These are phyloP conservation scores for Phylloscopus collybita DNA, from an alignment of 2,797 vertebrate genomes.

Conservation along the genomic window DNA sequence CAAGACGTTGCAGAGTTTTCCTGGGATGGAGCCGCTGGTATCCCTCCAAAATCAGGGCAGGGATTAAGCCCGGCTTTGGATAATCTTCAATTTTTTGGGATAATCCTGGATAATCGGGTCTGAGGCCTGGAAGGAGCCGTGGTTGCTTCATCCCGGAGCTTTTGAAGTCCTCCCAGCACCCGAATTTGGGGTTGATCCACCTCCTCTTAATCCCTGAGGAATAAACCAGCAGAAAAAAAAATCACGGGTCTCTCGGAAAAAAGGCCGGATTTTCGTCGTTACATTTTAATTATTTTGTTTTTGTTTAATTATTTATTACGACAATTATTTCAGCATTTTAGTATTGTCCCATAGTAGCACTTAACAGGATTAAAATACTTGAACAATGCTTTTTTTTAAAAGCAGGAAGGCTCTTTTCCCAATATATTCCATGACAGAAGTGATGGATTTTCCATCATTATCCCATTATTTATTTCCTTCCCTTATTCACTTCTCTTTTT, in stretches of 20 bases:
- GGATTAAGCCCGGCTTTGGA: neutral
- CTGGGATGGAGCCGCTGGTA: neutral
- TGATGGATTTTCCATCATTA: neutral
- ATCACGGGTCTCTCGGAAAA: neutral
- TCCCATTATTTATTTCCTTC: neutral
- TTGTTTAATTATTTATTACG: too few relatives aligned
- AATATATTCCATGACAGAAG: neutral
- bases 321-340: too few relatives aligned
- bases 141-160: neutral
- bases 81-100: neutral
- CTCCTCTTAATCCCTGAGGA: neutral
- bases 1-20: neutral
- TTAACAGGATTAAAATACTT: neutral
- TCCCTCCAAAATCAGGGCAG: neutral
- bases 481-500: rapidly evolving
- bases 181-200: neutral
- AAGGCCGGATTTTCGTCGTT: neutral
- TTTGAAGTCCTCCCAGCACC: neutral
- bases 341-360: rapidly evolving
- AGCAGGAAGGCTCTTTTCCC: neutral
- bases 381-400: too few relatives aligned
- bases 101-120: neutral
- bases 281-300: neutral
- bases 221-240: neutral
- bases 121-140: neutral